phyloP scores from a whole-genome alignment of 1,140 invertebrate species.

The Nasonia giraulti region DNA sequence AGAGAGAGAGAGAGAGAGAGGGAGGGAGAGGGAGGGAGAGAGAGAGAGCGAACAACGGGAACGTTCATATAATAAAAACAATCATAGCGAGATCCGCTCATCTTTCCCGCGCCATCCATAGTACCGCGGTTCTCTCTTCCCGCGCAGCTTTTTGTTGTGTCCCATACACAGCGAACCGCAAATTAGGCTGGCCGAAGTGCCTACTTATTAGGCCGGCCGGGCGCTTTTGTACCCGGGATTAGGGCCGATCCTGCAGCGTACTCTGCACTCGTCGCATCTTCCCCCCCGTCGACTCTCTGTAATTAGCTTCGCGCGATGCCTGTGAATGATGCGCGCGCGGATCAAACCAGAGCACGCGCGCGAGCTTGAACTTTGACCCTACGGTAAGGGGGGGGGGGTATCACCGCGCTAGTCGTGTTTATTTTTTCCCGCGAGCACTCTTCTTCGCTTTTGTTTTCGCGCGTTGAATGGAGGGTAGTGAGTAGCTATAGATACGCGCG shows the following conservation, averaged over 20 bases:
- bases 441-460: neutral
- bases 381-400: neutral
- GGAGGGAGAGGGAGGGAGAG: no score
- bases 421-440: neutral
- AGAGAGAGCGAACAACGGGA: no score
- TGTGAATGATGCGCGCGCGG: constrained; percentile 13
- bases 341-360: constrained; percentile 30
- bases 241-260: neutral
- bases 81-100: neutral
- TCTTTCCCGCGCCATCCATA: neutral
- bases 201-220: constrained; percentile 45
- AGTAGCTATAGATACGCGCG: neutral
- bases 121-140: neutral
- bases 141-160: neutral
- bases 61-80: no score
- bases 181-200: constrained; percentile 42
- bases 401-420: neutral
- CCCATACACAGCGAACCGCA: neutral
- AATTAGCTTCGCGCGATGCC: constrained; percentile 14
- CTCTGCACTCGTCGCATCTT: neutral
- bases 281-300: neutral
- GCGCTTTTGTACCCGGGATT: constrained; percentile 44
- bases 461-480: neutral
- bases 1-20: no score
- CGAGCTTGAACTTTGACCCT: constrained; percentile 21